These are phyloP conservation scores for Siniperca chuatsi DNA, from an alignment of 2,113 vertebrate species.

Conservation along the genomic window DNA sequence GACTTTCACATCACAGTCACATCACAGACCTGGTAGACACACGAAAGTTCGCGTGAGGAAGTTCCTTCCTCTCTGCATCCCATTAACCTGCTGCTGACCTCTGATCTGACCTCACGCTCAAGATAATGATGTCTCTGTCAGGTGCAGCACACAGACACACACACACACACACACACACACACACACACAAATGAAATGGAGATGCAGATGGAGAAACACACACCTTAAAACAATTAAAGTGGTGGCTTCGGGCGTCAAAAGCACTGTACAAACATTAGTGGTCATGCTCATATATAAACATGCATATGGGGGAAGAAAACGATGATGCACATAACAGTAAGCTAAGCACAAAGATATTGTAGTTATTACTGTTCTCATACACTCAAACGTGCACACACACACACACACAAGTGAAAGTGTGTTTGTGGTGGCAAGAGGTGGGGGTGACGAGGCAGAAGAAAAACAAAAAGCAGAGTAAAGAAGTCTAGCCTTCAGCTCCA, in stretches of 20 bases:
- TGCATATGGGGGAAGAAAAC: neutral
- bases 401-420: neutral
- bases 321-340: neutral
- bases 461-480: constrained; percentile 48
- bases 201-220: neutral
- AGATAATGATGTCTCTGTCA: constrained; percentile 15
- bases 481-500: constrained; percentile 14
- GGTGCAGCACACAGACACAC: constrained; percentile 3
- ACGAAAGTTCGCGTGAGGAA: neutral
- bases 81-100: constrained; percentile 42
- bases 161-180: constrained; percentile 5
- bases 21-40: neutral
- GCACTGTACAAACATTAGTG: neutral
- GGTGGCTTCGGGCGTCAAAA: neutral
- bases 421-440: neutral
- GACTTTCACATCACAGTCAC: neutral
- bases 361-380: neutral
- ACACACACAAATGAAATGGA: neutral
- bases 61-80: neutral
- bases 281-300: neutral
- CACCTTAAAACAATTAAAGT: constrained; percentile 17
- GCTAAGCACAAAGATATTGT: neutral
- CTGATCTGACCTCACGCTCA: neutral
- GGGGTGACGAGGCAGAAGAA: constrained; percentile 1
- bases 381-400: neutral